phyloP scores from a whole-genome alignment of 2,113 vertebrate genomes.

The Limanda limanda region DNA sequence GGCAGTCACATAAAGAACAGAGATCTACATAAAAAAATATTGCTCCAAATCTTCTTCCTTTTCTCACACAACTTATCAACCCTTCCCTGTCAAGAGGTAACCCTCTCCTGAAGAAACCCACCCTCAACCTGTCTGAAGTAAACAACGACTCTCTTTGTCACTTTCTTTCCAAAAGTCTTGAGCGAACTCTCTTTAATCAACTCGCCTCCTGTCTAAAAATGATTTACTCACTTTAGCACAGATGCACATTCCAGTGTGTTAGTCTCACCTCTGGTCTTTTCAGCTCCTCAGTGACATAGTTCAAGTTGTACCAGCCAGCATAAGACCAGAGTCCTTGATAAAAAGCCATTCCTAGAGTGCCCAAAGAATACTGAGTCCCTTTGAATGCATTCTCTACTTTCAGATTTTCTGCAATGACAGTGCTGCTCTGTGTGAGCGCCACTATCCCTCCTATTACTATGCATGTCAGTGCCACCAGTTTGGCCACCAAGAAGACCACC shows the following conservation, averaged over 20 bases:
- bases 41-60: too few species aligned
- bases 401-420: conserved; percentile 71
- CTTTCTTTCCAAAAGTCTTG: too few species aligned
- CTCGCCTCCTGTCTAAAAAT: too few species aligned
- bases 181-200: too few species aligned
- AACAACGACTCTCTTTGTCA: too few species aligned
- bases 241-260: background rate
- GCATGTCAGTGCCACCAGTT: conserved; percentile 81
- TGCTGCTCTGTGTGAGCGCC: conserved; percentile 69
- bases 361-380: conserved; percentile 70
- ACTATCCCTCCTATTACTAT: conserved; percentile 83
- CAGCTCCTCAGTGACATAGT: conserved; percentile 86
- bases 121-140: too few species aligned
- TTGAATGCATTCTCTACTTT: conserved; percentile 81
- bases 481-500: conserved; percentile 84
- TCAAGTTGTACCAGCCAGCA: conserved; percentile 87
- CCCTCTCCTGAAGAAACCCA: too few species aligned
- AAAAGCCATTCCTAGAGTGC: conserved; percentile 83
- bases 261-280: conserved; percentile 85
- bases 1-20: too few species aligned
- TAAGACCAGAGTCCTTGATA: conserved; percentile 90
- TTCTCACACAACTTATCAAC: too few species aligned
- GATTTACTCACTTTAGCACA: background rate
- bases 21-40: too few species aligned
- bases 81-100: too few species aligned